Percentiles rank a stretch among this genome's conserved stretches.
phyloP scores from a whole-genome alignment of 64 coral and sea anemone species.

The Actinia tenebrosa region DNA sequence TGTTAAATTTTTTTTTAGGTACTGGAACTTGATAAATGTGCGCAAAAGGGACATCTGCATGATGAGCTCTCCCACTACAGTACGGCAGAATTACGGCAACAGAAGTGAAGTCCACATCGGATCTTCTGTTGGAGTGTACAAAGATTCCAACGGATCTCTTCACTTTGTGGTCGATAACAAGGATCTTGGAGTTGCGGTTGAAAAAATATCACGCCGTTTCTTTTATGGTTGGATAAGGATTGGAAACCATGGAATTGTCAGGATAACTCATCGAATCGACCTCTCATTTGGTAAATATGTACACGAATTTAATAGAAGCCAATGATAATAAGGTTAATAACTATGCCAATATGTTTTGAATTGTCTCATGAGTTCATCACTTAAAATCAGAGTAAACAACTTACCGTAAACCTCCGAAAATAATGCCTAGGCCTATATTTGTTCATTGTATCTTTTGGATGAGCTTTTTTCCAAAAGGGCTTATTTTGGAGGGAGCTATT shows the following conservation, averaged over 20 bases:
- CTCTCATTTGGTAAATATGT: background rate
- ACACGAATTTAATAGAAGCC: background rate
- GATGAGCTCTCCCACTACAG: background rate
- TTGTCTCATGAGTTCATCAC: too few species aligned
- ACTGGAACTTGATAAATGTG: background rate
- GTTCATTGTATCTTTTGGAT: too few species aligned
- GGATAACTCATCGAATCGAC: background rate
- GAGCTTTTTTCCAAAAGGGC: too few species aligned
- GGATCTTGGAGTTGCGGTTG: background rate
- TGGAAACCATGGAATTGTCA: background rate
- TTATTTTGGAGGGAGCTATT: too few species aligned
- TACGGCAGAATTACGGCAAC: background rate
- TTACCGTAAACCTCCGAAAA: too few species aligned
- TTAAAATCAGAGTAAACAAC: too few species aligned
- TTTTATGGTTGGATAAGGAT: background rate
- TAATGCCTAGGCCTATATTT: too few species aligned
- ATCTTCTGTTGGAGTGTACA: background rate
- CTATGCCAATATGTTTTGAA: too few species aligned
- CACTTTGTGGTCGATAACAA: background rate
- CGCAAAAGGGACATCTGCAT: background rate
- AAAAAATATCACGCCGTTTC: background rate
- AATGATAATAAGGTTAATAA: too few species aligned
- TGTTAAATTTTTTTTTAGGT: background rate
- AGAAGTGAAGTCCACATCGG: background rate
- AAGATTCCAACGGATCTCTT: background rate